Base-by-base conservation (phyloP, 2,797 vertebrate species). In the Taenioides sp. region DNA sequence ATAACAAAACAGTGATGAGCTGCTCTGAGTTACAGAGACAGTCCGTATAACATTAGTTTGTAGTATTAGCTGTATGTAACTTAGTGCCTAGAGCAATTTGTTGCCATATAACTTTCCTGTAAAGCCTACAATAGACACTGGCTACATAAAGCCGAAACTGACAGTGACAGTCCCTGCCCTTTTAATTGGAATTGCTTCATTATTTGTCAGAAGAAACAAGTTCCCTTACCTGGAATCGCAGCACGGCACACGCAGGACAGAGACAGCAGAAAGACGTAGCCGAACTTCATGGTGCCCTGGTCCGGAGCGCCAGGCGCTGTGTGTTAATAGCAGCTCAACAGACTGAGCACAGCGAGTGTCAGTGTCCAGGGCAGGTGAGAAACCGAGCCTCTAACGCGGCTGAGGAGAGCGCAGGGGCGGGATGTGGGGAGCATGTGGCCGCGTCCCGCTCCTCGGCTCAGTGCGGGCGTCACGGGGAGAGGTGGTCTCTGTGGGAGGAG, bases 261-360 rank as follows among this genome's bases (percentile, higher is more conserved):
- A 34, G 76, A 76, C 71, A 84, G 18, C 62, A 88, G 67, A 34
- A 82, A 65, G 60, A 83, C 50, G 71, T 79, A 73, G 54, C 55
- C 7, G 59, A 88, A 90, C 86, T 90, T 91, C 92, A 90, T 91
- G 37, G 17, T 80, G 49, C 78, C 74, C 74, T 23, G 79, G 23
- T 87, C 37, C 70, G 67, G 37, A n/a, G 6, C 2, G 68, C 7
- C 70, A 55, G 71, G 71, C 11, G 71, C 61, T 71, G 57, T 17
- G 52, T 47, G 52, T 23, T 12, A 10, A n/a, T 10, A 7, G n/a
- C 59, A 60, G 27, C 14, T 76, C 59, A 23, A 65, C 59, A 37
- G 28, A 61, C 18, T 28, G 43, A 69, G 60, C 12, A 55, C 55
- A 37, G 49, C 6, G 4, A 18, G 11, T 1, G 80, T 75, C 72